A percentile compares a stretch with the other conserved stretches of the same genome.
Evolutionary conservation across 2,888 invertebrate genomes (phyloP).

Genomic region (Cheilosia soror): DNA sequence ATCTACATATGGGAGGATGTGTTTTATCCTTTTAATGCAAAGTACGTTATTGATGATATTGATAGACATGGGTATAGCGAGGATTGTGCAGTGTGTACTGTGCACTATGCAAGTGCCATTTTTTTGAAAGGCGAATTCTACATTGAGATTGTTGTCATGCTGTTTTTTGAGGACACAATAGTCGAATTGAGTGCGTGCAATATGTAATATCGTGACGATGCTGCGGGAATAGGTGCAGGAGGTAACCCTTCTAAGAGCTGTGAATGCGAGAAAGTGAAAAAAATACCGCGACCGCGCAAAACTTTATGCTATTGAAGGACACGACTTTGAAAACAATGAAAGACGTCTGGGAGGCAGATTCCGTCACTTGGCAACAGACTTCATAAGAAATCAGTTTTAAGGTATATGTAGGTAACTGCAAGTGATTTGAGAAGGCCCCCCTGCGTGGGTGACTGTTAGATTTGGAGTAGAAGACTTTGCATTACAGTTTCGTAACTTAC

Average conservation of each 20-base stretch:
- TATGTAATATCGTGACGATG: constrained; percentile 54
- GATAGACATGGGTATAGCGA: constrained; percentile 34
- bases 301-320: background rate
- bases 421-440: too few species aligned
- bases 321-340: constrained; percentile 16
- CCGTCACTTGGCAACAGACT: too few species aligned
- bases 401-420: too few species aligned
- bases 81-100: constrained; percentile 12
- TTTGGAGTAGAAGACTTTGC: too few species aligned
- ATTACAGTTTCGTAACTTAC: too few species aligned
- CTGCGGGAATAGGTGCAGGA: background rate
- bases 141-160: constrained; percentile 17
- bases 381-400: too few species aligned
- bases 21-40: constrained; percentile 63
- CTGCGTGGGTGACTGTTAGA: too few species aligned
- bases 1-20: constrained; percentile 47
- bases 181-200: constrained; percentile 57
- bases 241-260: background rate
- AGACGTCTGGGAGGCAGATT: too few species aligned
- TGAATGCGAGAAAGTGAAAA: background rate
- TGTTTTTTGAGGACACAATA: constrained; percentile 39
- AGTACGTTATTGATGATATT: constrained; percentile 60
- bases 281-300: background rate
- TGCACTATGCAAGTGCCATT: constrained; percentile 2
- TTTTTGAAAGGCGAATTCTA: constrained; percentile 21